Percentiles rank a stretch among this genome's conserved stretches.
phyloP scores from a whole-genome alignment of 2,113 vertebrate species.

The Chunga burmeisteri region DNA sequence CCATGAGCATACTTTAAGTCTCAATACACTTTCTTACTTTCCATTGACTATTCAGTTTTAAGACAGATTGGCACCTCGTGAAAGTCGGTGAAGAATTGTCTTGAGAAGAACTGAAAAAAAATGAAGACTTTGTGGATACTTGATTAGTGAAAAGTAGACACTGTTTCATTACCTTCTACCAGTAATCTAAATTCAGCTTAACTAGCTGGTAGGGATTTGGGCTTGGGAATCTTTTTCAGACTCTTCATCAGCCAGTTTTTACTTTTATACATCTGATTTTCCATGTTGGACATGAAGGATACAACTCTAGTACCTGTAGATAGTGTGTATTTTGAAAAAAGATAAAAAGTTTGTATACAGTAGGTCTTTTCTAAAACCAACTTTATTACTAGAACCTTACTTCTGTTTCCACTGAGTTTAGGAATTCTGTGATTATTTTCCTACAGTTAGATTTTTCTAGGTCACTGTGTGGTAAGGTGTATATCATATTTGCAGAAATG shows the following conservation, averaged over 20 bases:
- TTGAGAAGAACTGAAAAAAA: neutral
- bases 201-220: neutral
- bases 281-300: neutral
- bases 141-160: neutral
- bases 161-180: neutral
- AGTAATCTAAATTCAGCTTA: neutral
- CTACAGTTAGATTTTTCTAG: neutral
- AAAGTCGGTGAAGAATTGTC: neutral
- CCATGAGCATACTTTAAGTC: neutral
- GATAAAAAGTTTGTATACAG: neutral
- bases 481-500: neutral
- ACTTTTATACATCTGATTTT: neutral
- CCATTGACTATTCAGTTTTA: neutral
- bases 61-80: neutral
- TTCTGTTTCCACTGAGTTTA: neutral
- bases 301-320: neutral
- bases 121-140: neutral
- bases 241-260: neutral
- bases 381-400: neutral
- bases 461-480: neutral
- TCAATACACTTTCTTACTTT: neutral
- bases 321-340: neutral
- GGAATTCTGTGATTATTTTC: neutral
- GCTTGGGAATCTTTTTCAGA: neutral
- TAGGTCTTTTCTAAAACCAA: neutral